phyloP scores from a whole-genome alignment of 2,888 invertebrate genomes.

The Drosophila buzzatii region DNA sequence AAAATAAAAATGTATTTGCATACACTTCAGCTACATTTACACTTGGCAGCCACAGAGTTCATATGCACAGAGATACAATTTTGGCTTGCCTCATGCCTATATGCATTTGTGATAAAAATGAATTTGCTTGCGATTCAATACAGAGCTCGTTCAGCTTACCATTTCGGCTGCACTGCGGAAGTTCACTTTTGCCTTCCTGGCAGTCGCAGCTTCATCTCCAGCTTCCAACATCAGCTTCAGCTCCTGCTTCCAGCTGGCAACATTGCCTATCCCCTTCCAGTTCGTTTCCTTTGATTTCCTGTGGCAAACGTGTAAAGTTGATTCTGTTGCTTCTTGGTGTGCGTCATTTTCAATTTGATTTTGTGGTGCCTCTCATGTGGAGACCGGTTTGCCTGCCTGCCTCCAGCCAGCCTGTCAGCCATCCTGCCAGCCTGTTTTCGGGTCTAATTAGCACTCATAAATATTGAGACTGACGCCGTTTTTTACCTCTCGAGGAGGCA shows the following conservation, averaged over 20 bases:
- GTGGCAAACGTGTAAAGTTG: conserved; percentile 33
- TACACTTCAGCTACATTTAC: conserved; percentile 26
- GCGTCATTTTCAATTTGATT: conserved; percentile 48
- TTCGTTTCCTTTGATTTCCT: conserved; percentile 42
- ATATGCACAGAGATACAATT: conserved; percentile 6
- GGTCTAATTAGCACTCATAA: conserved; percentile 50
- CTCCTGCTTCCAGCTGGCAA: not conserved
- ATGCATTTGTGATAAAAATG: conserved; percentile 50
- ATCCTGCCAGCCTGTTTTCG: conserved; percentile 2
- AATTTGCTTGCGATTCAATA: conserved; percentile 41
- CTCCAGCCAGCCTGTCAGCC: not conserved
- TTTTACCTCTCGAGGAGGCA: conserved; percentile 15
- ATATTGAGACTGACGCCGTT: conserved; percentile 23
- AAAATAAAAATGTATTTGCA: conserved; percentile 7
- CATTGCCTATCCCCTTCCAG: not conserved
- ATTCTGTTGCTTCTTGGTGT: conserved; percentile 27
- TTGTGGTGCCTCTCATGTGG: conserved; percentile 32
- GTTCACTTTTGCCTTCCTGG: conserved; percentile 17
- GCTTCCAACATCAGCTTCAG: not conserved
- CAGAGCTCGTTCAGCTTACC: conserved; percentile 21
- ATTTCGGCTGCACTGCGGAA: conserved; percentile 32
- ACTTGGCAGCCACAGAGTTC: conserved; percentile 2
- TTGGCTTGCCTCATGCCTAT: conserved; percentile 16
- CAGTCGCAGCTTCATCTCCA: not conserved
- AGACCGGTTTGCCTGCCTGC: not conserved